Percentiles rank a stretch among this genome's conserved stretches.
Evolutionary conservation across 2,888 invertebrate genomes (phyloP).

Genomic region (Chirona hameri): DNA sequence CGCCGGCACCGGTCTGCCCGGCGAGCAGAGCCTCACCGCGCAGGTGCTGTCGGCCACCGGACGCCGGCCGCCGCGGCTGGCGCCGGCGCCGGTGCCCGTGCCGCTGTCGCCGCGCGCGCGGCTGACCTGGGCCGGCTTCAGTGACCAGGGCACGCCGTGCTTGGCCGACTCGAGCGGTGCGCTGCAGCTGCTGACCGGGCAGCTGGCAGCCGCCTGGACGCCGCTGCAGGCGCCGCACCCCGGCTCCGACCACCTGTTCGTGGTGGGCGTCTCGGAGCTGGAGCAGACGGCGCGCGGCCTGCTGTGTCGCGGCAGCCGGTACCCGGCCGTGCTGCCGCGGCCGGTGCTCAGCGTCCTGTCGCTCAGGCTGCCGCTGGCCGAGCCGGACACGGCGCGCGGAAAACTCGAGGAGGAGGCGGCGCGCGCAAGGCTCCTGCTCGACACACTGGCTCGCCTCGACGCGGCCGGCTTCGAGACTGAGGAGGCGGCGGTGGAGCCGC

Average conservation of each 20-base stretch:
- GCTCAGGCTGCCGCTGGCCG: conserved; percentile 47
- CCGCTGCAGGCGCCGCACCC: conserved; percentile 71
- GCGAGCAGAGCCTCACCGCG: conserved; percentile 37
- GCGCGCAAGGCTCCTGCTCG: conserved; percentile 32
- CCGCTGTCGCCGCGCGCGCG: conserved; percentile 65
- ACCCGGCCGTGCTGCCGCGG: conserved; percentile 79
- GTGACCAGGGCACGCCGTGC: conserved; percentile 75
- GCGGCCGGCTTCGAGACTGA: conserved; percentile 31
- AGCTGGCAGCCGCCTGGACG: conserved; percentile 67
- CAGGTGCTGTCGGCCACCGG: conserved; percentile 34
- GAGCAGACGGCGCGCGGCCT: conserved; percentile 75
- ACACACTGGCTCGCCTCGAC: conserved; percentile 32
- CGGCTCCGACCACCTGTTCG: conserved; percentile 72
- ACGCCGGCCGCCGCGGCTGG: conserved; percentile 31
- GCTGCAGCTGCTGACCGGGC: conserved; percentile 64
- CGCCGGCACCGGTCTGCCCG: conserved; percentile 50
- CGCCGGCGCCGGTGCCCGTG: conserved; percentile 46
- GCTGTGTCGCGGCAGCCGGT: conserved; percentile 80
- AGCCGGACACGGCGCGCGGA: conserved; percentile 36
- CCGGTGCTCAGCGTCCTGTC: conserved; percentile 75
- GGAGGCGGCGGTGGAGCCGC: conserved; percentile 25
- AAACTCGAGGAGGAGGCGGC: conserved; percentile 35
- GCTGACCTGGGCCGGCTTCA: conserved; percentile 72
- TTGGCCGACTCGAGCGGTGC: conserved; percentile 72
- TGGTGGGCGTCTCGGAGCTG: conserved; percentile 72